Evolutionary conservation across 2,113 vertebrate species (phyloP), one percentile per base, ranked within the genome.

Genomic region (Tachuris rubrigastra): DNA sequence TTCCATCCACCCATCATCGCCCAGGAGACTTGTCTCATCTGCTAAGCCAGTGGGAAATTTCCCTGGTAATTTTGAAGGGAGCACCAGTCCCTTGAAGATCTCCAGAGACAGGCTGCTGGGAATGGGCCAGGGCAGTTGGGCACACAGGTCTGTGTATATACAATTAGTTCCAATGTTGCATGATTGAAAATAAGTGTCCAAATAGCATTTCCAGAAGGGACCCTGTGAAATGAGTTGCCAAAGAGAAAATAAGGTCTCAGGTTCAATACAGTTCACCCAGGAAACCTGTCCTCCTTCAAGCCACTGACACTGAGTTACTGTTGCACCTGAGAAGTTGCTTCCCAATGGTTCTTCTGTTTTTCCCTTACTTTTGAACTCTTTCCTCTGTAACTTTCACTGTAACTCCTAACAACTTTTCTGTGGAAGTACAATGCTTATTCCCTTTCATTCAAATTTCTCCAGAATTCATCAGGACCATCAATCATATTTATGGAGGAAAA

Each of bases 111-210:
- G 19, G 67, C 58, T 68, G 22, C 13, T 33, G 42, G 47, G 28
- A 76, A 74, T 21, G 72, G 55, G 13, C 27, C 0, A 0, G 60
- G 5, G 6, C 19, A 31, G 17, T 6, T 31, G n/a, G 75, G 62
- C 25, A n/a, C 1, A 0, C 2, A 12, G 31, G 41, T 16, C 50
- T 42, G 50, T 14, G 15, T 8, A 33, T 3, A 0, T 18, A 42
- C 18, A 31, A 19, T 20, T 35, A 14, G 31, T 55, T 22, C 55
- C 35, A 71, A 1, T 5, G 8, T 28, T 58, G 14, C 5, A 4
- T 3, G 14, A 33, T 2, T 39, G 27, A 52, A 91, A 75, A 76
- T 37, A 42, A 63, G 8, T 5, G 30, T 30, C 15, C 3, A 7
- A 28, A 10, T 2, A 76, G 46, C 19, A 60, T 5, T 12, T 69